Base-by-base conservation (phyloP, 2,113 vertebrate species). In the Esox niger region DNA sequence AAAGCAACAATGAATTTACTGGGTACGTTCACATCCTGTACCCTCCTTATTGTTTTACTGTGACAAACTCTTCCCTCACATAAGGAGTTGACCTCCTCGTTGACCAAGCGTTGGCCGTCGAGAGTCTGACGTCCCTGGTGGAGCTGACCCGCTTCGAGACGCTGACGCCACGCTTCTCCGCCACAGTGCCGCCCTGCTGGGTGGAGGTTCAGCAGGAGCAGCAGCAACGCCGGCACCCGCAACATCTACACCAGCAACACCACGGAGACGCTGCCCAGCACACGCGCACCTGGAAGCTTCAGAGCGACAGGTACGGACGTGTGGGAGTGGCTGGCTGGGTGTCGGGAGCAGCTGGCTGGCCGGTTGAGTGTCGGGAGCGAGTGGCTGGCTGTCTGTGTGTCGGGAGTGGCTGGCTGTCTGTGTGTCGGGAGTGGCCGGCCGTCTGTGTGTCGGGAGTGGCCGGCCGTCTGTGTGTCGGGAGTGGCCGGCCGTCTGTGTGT, bases 181-280 rank as follows among this genome's bases (percentile, higher is more conserved):
- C 97, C 67, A 99, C 97, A 1, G 97, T 99, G 72, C 97, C 97
- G 7, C 97, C 97, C 0, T 99, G 97, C 70, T 99, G 97, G 97
- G 96, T 95, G 47, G 97, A 99, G 85, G 97, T 99, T 0, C 97
- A 99, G 70, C 97, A 99, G 79, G 97, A 99, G 81, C 97, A 99
- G 82, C 97, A 99, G 80, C 97, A 99, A 66, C 89, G 97, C 25
- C 86, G 97, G 2, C 97, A 99, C 74, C 97, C 97, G 0, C 97
- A 99, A 64, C 97, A 99, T 60, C 84, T 99, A 63, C 97, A 99
- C 84, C 96, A 98, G 86, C 97, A 99, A 63, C 97, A 98, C 82
- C 97, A 99, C 0, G 97, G 97, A 11, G 97, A 99, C 62, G 97
- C 97, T 46, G 97, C 97, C 8, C 97, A 99, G 72, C 97, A 99